Base-by-base conservation (phyloP, 2,113 vertebrate genomes). In the Mugil cephalus region DNA sequence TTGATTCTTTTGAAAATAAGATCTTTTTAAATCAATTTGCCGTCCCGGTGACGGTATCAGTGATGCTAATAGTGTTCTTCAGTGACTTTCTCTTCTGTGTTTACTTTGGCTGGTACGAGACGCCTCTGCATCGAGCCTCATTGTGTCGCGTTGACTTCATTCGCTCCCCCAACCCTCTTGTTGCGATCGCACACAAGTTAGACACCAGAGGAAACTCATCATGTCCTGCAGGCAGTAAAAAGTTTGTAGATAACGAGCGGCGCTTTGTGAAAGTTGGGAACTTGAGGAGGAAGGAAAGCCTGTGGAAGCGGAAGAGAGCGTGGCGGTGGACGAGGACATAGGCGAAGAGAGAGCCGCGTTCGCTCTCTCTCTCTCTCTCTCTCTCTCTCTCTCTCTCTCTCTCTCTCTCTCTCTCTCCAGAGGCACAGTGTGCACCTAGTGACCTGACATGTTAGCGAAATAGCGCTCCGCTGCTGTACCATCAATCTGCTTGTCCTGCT, bases 401-500 rank as follows among this genome's bases (percentile, higher is more conserved):
- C 66, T 69, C 54, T 70, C 17, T 59, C 12, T 10, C 39, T 66
- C 66, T 66, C 66, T 74, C 72, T 80, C 82, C 72, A 10, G 81
- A 64, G 77, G 76, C 76, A 17, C 55, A 47, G 18, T 17, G 61
- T 51, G 71, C 54, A 76, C 71, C 71, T 6, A 65, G 80, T 79
- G 84, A 85, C 75, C 84, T 72, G 80, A 55, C 84, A 71, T 74
- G 73, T 77, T 62, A 24, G 68, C 35, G 6, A 81, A 79, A 69
- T 39, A 74, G 76, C 34, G 36, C 77, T 69, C 10, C 35, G 15
- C 56, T 6, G 48, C 79, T 45, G 47, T 18, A 50, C 79, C 87
- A 83, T 89, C 84, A 69, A 39, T 90, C 82, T 85, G 77, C 79
- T 74, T 69, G 77, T 86, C 85, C 83, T 64, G 11, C 62, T 78